Evolutionary conservation across 2,797 vertebrate species (phyloP).

Genomic region (Falco columbarius): DNA sequence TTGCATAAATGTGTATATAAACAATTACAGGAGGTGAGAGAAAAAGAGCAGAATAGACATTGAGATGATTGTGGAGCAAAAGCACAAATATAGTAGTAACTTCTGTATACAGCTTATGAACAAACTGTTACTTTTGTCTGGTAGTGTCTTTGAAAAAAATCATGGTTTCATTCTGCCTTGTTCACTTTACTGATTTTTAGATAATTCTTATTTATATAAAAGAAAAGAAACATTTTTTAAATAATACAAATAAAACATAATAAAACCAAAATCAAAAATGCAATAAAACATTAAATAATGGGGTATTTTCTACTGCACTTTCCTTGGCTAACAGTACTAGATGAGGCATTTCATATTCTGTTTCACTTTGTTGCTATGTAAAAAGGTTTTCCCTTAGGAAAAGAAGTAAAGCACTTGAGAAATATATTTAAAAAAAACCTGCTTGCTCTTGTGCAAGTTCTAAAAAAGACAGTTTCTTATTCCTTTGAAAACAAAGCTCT

Average conservation of each 20-base stretch:
- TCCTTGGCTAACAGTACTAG: background rate
- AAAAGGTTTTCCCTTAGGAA: background rate
- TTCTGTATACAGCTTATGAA: background rate
- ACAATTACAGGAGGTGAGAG: background rate
- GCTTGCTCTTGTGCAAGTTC: background rate
- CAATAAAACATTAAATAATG: too few relatives aligned
- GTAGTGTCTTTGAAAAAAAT: background rate
- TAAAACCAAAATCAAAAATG: too few relatives aligned
- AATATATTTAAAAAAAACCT: background rate
- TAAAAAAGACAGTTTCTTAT: background rate
- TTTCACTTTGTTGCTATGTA: background rate
- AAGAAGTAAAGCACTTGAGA: background rate
- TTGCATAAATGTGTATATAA: background rate
- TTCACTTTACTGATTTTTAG: background rate
- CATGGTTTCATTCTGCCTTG: background rate
- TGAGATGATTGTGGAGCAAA: background rate
- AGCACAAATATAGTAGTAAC: background rate
- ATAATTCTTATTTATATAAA: background rate
- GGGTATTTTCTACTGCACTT: background rate
- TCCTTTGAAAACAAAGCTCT: background rate
- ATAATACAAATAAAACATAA: background rate
- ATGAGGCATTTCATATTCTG: background rate
- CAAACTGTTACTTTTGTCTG: background rate
- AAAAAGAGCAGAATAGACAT: background rate
- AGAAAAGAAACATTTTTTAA: background rate